Conservation (phyloP, 2,113 vertebrate genomes). For the Chaetura pelagica region DNA sequence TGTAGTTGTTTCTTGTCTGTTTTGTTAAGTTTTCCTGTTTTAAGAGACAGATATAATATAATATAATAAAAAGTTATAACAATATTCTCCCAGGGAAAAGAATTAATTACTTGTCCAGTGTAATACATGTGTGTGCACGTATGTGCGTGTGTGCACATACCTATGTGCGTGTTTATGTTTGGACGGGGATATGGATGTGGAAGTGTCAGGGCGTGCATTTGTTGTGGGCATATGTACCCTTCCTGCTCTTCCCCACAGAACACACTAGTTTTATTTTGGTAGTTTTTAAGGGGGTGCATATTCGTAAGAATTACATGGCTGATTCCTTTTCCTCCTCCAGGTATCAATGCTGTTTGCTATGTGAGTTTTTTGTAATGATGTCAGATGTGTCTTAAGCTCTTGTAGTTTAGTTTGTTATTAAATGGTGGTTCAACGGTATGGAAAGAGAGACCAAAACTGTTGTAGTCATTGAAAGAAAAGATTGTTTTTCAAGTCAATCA, state of each 20-base stretch:
- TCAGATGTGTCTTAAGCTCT: background rate
- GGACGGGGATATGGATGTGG: background rate
- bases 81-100: background rate
- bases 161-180: background rate
- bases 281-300: background rate
- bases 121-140: background rate
- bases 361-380: background rate
- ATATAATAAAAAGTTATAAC: conserved; percentile 28
- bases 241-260: background rate
- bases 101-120: background rate
- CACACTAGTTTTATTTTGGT: background rate
- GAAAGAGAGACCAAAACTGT: background rate
- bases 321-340: conserved; percentile 1
- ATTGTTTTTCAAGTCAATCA: conserved; percentile 30
- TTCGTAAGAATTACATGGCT: conserved; percentile 34
- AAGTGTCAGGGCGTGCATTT: background rate
- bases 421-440: background rate
- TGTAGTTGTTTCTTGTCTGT: background rate
- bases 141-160: fast-evolving
- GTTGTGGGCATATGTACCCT: background rate
- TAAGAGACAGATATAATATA: conserved; percentile 27
- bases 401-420: conserved; percentile 50
- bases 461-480: conserved; percentile 36
- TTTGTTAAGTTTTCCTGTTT: conserved; percentile 4
- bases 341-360: background rate